phyloP scores from a whole-genome alignment of 2,113 vertebrate genomes.

The Tychaedon coryphoeus region DNA sequence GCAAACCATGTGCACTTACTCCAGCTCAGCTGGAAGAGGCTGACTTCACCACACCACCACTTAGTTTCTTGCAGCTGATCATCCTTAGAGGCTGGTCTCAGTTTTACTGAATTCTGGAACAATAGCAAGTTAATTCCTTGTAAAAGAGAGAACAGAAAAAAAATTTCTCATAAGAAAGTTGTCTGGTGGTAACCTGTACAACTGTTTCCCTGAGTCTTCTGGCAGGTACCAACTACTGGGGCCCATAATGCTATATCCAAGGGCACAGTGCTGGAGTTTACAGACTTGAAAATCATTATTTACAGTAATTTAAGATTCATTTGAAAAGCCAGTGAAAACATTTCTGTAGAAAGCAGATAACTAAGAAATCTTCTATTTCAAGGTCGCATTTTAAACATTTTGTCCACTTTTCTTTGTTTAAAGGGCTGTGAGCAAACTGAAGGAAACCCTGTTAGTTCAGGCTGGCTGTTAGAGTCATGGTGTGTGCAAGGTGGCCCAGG shows the following conservation, averaged over 20 bases:
- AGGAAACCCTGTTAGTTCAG: not conserved
- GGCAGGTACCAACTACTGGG: not conserved
- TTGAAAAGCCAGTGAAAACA: not conserved
- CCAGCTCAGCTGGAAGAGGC: not conserved
- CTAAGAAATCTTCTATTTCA: not conserved
- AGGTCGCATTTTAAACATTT: not conserved
- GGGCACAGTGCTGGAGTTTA: not conserved
- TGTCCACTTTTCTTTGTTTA: not conserved
- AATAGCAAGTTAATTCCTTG: not conserved
- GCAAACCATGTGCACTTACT: not conserved
- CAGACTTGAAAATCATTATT: not conserved
- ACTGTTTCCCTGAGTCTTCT: not conserved
- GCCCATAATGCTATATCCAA: rapidly evolving
- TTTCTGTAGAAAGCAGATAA: not conserved
- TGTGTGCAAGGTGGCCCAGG: no score
- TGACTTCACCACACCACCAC: not conserved
- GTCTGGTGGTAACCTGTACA: not conserved
- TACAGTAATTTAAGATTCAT: not conserved
- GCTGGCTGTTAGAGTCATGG: not conserved
- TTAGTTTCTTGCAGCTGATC: not conserved
- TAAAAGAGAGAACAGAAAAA: not conserved
- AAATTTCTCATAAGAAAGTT: not conserved
- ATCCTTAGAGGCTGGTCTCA: not conserved
- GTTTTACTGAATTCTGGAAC: not conserved
- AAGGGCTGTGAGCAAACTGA: not conserved